These are phyloP conservation scores for Saxidomus purpurata DNA, from an alignment of 1,140 invertebrate species.

Conservation along the genomic window DNA sequence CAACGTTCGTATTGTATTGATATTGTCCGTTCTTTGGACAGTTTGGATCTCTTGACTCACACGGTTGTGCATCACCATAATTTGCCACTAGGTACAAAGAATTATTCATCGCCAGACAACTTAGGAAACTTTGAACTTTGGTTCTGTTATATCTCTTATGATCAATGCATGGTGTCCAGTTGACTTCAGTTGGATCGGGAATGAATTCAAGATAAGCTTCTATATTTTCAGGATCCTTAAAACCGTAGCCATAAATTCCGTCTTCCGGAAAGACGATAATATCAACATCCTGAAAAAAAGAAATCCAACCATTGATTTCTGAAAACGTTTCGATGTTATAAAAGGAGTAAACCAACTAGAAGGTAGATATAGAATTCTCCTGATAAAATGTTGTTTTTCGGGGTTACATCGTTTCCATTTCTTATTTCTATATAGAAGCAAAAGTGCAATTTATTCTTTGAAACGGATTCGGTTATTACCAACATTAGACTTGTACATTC, in stretches of 20 bases:
- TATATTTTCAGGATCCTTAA: slow-evolving; percentile 57
- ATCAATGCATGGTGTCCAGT: slow-evolving; percentile 72
- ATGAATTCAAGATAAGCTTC: slow-evolving; percentile 79
- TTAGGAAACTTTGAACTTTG: slow-evolving; percentile 77
- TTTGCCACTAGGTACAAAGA: slow-evolving; percentile 91
- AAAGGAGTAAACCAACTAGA: too few relatives aligned
- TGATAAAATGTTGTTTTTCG: too few relatives aligned
- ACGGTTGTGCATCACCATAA: slow-evolving; percentile 89
- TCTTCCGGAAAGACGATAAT: slow-evolving; percentile 95
- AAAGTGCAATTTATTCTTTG: too few relatives aligned
- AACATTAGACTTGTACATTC: too few relatives aligned
- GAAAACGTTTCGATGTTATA: too few relatives aligned
- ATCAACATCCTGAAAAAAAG: slow-evolving; percentile 89
- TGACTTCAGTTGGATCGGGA: slow-evolving; percentile 73
- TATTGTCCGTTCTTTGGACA: slow-evolving; percentile 86
- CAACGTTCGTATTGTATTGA: slow-evolving; percentile 92
- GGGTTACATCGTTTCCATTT: too few relatives aligned
- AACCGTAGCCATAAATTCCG: slow-evolving; percentile 86
- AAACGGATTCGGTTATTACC: too few relatives aligned
- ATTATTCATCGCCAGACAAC: slow-evolving; percentile 88
- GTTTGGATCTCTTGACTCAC: slow-evolving; percentile 86
- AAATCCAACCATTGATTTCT: too few relatives aligned
- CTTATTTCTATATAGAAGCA: too few relatives aligned
- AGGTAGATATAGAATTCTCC: too few relatives aligned
- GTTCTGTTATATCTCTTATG: neutral